phyloP scores from a whole-genome alignment of 1,140 invertebrate genomes.

The Sarcophaga bullata region DNA sequence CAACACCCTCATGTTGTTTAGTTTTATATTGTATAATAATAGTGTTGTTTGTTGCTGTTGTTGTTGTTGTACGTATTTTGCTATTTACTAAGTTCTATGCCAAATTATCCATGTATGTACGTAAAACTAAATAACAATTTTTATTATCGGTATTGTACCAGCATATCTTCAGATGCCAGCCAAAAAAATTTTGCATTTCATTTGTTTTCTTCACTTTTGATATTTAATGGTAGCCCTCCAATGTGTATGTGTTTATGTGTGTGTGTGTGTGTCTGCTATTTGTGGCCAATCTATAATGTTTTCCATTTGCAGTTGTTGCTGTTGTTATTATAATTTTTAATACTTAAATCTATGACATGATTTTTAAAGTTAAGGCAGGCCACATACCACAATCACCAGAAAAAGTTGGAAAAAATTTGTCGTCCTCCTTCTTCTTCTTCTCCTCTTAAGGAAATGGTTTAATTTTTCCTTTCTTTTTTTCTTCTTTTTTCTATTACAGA shows the following conservation, averaged over 20 bases:
- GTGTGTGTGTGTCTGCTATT: background rate
- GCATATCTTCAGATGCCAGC: too few species aligned
- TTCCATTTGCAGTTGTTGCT: background rate
- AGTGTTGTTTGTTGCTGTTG: background rate
- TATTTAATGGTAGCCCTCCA: too few species aligned
- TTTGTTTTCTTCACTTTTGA: too few species aligned
- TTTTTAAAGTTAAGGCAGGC: constrained; percentile 10
- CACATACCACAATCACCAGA: background rate
- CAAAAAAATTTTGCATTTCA: too few species aligned
- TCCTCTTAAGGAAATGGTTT: too few species aligned
- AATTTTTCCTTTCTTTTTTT: background rate
- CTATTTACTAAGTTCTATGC: background rate
- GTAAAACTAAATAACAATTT: background rate
- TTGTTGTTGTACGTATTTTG: background rate
- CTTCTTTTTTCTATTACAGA: background rate
- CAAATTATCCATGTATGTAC: constrained; percentile 30
- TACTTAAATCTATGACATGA: constrained; percentile 31
- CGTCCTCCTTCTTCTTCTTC: too few species aligned
- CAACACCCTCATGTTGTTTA: constrained; percentile 23
- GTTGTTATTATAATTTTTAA: constrained; percentile 20
- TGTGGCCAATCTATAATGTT: constrained; percentile 36
- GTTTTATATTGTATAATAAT: background rate
- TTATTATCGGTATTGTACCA: background rate
- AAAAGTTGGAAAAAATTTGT: too few species aligned
- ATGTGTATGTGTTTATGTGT: background rate